phyloP scores from a whole-genome alignment of 2,113 vertebrate genomes.

The Ceyx melanurus region DNA sequence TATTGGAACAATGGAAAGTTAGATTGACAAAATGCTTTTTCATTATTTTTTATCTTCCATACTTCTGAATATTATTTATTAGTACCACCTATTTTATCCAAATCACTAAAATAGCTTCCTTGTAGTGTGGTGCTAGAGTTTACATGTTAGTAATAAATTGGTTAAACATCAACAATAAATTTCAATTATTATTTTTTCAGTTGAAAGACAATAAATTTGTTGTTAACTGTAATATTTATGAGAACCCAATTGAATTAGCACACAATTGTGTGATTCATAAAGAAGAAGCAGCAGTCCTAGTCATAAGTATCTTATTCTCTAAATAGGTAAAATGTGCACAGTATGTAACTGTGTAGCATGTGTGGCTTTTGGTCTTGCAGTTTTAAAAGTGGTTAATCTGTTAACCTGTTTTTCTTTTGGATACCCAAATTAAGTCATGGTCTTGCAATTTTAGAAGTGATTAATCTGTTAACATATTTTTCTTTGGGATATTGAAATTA shows the following conservation, averaged over 20 bases:
- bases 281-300: neutral
- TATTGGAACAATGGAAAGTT: neutral
- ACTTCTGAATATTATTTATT: neutral
- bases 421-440: too few species aligned
- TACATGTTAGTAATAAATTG: neutral
- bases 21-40: neutral
- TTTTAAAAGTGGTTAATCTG: neutral
- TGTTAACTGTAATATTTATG: neutral
- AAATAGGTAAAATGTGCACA: neutral
- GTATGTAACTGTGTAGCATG: neutral
- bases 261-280: neutral
- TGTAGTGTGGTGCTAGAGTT: neutral
- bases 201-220: neutral
- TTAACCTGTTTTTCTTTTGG: too few species aligned
- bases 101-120: neutral
- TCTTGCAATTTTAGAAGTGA: neutral
- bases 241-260: neutral
- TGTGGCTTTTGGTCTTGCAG: neutral
- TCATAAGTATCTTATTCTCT: neutral
- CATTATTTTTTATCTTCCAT: neutral
- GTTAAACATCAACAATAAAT: neutral
- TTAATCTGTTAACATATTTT: neutral
- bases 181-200: neutral
- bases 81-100: neutral
- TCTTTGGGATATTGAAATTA: neutral